phyloP scores from a whole-genome alignment of 2,888 invertebrate genomes.

The Pseudococcus jackbeardsleyi region DNA sequence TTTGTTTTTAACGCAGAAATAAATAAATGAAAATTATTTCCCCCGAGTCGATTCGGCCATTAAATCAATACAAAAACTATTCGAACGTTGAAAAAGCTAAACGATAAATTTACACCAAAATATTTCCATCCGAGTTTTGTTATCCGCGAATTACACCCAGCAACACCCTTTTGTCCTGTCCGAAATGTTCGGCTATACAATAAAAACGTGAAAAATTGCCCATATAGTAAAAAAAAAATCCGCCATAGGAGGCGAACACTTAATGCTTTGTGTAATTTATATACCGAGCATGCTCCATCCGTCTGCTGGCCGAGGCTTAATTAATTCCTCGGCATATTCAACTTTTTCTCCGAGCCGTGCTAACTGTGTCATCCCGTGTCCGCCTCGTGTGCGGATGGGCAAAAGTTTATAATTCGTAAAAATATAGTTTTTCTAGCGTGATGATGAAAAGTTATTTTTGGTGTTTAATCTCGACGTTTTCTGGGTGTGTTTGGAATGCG shows the following conservation, averaged over 20 bases:
- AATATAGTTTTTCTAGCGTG: too few species aligned
- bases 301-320: not conserved
- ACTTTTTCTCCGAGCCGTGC: not conserved
- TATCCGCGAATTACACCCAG: constrained; percentile 3
- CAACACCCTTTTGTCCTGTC: constrained; percentile 28
- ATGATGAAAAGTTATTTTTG: too few species aligned
- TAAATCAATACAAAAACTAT: constrained; percentile 39
- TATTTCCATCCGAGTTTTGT: constrained; percentile 34
- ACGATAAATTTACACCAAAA: constrained; percentile 47
- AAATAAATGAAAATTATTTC: constrained; percentile 52
- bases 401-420: not conserved
- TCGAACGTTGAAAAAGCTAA: constrained; percentile 53
- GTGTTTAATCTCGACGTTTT: too few species aligned
- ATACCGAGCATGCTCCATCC: not conserved
- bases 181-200: constrained; percentile 27
- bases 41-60: constrained; percentile 22
- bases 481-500: too few species aligned
- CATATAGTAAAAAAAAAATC: constrained; percentile 10
- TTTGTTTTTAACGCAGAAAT: constrained; percentile 9
- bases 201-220: constrained; percentile 52
- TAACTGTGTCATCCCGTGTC: not conserved
- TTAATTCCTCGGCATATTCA: not conserved
- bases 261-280: constrained; percentile 32
- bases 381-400: not conserved
- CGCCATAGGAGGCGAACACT: constrained; percentile 11